These are phyloP conservation scores for Menidia menidia DNA, from an alignment of 2,797 vertebrate species.

Conservation along the genomic window DNA sequence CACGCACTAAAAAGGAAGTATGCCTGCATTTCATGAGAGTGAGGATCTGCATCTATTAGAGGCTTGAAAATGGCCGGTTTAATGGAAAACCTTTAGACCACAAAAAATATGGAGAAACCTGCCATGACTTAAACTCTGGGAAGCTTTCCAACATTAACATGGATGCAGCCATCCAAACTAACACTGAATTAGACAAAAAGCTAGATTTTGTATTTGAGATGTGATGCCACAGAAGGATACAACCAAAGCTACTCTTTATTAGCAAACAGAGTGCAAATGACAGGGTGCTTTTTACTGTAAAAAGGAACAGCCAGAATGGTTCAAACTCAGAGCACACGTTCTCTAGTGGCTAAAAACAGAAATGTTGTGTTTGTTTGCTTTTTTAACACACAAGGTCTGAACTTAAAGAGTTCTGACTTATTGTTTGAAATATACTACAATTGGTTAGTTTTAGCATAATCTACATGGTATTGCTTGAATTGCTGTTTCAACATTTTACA, in stretches of 20 bases:
- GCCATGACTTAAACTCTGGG: conserved; percentile 62
- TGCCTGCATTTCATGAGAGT: conserved; percentile 4
- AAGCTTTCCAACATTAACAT: conserved; percentile 56
- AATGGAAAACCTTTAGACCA: conserved; percentile 11
- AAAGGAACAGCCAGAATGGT: no score
- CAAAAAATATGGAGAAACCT: conserved; percentile 38
- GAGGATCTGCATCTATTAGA: conserved; percentile 1
- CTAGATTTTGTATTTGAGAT: not conserved
- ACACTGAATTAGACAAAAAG: conserved; percentile 19
- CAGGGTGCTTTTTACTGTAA: no score
- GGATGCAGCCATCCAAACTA: conserved; percentile 47
- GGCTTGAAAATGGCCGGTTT: conserved; percentile 23
- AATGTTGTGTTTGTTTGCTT: no score
- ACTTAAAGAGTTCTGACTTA: no score
- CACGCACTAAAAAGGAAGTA: conserved; percentile 28
- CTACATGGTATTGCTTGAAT: no score
- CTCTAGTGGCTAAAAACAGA: no score
- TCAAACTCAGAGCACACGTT: no score
- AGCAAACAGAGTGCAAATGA: not conserved
- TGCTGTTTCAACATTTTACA: no score
- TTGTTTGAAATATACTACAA: no score
- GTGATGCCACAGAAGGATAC: not conserved
- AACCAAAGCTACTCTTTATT: not conserved
- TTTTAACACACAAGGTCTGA: no score
- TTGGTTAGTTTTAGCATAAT: no score